Percentiles rank a stretch among this genome's conserved stretches.
Evolutionary conservation across 2,888 invertebrate genomes (phyloP).

Genomic region (Harmothoe impar): DNA sequence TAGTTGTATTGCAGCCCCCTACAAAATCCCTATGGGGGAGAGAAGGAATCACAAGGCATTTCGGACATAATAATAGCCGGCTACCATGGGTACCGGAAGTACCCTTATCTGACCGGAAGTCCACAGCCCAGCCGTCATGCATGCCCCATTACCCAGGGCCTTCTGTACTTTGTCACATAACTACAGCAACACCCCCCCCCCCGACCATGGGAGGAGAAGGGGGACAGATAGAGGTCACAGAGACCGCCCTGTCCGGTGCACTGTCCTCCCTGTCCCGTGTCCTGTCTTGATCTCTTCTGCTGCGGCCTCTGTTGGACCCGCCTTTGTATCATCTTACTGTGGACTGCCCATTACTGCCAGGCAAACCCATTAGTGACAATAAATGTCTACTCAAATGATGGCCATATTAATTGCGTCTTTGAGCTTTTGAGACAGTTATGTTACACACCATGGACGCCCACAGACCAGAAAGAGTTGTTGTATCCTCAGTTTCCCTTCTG

Average conservation of each 20-base stretch:
- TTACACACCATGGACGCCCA: too few relatives aligned
- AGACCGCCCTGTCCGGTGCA: neutral
- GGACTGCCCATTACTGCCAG: too few relatives aligned
- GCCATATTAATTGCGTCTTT: too few relatives aligned
- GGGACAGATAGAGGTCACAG: neutral
- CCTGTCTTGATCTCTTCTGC: neutral
- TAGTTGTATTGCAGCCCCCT: too few relatives aligned
- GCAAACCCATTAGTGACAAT: too few relatives aligned
- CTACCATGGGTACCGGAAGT: neutral
- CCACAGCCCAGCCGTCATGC: neutral
- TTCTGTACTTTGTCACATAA: neutral
- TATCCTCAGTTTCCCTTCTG: too few relatives aligned
- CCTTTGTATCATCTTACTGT: neutral
- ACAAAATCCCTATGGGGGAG: too few relatives aligned
- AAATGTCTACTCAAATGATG: too few relatives aligned
- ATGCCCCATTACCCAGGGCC: neutral
- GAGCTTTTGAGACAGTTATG: too few relatives aligned
- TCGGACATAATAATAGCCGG: too few relatives aligned
- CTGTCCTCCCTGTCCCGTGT: neutral
- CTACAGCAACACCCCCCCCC: neutral
- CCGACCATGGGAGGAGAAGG: neutral
- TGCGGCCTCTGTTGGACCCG: neutral
- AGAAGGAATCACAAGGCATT: too few relatives aligned
- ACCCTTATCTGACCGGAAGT: neutral
- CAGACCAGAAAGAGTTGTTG: too few relatives aligned